These are phyloP conservation scores for Anoplopoma fimbria DNA, from an alignment of 2,113 vertebrate species.

Conservation along the genomic window DNA sequence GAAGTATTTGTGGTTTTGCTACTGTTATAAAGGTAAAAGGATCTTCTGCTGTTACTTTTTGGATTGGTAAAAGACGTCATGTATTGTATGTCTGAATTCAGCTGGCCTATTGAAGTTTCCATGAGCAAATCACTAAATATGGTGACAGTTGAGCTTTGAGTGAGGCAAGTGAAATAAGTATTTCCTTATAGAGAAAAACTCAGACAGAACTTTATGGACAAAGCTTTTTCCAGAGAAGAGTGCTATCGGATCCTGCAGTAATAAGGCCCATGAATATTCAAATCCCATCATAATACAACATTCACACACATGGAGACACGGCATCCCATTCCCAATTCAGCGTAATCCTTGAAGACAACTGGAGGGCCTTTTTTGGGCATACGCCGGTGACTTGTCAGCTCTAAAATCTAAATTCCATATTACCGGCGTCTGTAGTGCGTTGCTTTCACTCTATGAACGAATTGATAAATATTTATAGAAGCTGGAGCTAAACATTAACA, in stretches of 20 bases:
- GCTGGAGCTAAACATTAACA: constrained; percentile 71
- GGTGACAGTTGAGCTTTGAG: constrained; percentile 10
- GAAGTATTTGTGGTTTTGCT: background rate
- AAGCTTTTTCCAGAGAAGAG: background rate
- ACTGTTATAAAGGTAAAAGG: background rate
- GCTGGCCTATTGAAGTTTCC: constrained; percentile 17
- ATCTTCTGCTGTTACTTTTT: background rate
- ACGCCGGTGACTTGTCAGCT: constrained; percentile 34
- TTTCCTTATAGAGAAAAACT: constrained; percentile 3
- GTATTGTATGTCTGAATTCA: background rate
- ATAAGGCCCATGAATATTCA: background rate
- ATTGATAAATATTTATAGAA: constrained; percentile 78
- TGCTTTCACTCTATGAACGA: constrained; percentile 55
- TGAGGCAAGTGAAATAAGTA: background rate
- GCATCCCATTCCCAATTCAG: background rate
- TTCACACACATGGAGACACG: constrained; percentile 1
- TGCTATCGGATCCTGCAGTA: background rate
- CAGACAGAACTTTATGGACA: background rate
- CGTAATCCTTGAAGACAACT: constrained; percentile 17
- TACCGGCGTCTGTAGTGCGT: constrained; percentile 30
- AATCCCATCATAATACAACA: constrained; percentile 7
- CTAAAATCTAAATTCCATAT: constrained; percentile 57
- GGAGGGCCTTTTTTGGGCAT: constrained; percentile 69
- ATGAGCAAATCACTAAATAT: constrained; percentile 11
- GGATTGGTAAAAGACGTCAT: background rate